Evolutionary conservation across 2,797 vertebrate genomes (phyloP).

Genomic region (Eurystomus glaucurus): DNA sequence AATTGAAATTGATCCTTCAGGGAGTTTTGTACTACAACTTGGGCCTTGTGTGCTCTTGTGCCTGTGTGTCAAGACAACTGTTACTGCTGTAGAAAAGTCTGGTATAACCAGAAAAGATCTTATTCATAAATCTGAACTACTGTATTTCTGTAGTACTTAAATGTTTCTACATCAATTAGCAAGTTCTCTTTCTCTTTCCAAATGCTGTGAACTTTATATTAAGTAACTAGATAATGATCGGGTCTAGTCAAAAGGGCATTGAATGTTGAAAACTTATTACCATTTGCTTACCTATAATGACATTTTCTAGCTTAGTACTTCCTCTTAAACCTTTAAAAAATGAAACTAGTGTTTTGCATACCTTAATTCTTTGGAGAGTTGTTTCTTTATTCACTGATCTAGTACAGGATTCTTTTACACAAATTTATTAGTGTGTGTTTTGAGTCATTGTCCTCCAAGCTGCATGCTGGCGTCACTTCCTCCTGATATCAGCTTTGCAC

Average conservation of each 20-base stretch:
- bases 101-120: neutral
- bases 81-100: neutral
- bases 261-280: no score
- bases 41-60: neutral
- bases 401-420: no score
- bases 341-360: no score
- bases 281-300: no score
- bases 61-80: neutral
- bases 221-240: neutral
- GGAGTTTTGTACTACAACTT: neutral
- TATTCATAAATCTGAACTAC: neutral
- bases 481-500: neutral
- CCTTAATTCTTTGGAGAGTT: no score
- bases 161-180: neutral
- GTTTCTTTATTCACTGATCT: no score
- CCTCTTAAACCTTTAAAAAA: no score
- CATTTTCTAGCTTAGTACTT: no score
- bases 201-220: neutral
- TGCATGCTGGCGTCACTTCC: neutral
- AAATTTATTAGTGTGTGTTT: no score
- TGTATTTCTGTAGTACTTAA: neutral
- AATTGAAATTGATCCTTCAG: neutral
- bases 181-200: neutral
- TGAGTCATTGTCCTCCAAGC: no score
- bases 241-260: no score